These are phyloP conservation scores for Eublepharis macularius DNA, from an alignment of 2,113 vertebrate genomes.

Conservation along the genomic window DNA sequence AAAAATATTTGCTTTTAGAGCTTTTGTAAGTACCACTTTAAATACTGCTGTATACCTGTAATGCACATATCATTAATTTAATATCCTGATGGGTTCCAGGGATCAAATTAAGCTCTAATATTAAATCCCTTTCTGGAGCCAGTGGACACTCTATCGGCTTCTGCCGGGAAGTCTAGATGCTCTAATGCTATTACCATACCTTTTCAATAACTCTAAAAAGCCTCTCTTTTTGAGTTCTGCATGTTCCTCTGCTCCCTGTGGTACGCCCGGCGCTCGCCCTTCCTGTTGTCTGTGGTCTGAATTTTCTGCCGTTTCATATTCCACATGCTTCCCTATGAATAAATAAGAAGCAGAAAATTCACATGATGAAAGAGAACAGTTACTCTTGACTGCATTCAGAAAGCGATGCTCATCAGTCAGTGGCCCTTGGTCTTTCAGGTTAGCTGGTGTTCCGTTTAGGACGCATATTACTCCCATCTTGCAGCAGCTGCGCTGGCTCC, in stretches of 20 bases:
- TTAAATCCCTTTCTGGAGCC: neutral
- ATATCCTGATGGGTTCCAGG: neutral
- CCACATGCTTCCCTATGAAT: neutral
- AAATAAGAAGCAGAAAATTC: neutral
- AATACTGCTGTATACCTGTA: neutral
- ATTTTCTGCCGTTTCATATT: neutral
- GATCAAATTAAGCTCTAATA: slow-evolving; percentile 9
- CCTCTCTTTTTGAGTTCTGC: neutral
- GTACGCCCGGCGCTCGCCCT: neutral
- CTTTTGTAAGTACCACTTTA: neutral
- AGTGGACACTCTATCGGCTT: neutral
- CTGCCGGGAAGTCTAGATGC: neutral
- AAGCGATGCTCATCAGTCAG: neutral
- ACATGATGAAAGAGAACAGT: neutral
- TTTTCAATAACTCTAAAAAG: slow-evolving; percentile 21
- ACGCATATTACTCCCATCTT: too few relatives aligned
- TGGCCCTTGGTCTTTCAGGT: neutral
- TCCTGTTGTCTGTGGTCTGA: neutral
- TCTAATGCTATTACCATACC: slow-evolving; percentile 5
- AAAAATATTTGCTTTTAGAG: neutral
- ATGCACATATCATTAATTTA: neutral
- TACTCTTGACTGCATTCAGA: neutral
- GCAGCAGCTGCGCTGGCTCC: too few relatives aligned
- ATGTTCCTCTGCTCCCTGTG: neutral
- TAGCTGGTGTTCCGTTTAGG: too few relatives aligned